Percentiles rank a stretch among this genome's conserved stretches.
phyloP scores from a whole-genome alignment of 2,113 vertebrate species.

The Anolis carolinensis region DNA sequence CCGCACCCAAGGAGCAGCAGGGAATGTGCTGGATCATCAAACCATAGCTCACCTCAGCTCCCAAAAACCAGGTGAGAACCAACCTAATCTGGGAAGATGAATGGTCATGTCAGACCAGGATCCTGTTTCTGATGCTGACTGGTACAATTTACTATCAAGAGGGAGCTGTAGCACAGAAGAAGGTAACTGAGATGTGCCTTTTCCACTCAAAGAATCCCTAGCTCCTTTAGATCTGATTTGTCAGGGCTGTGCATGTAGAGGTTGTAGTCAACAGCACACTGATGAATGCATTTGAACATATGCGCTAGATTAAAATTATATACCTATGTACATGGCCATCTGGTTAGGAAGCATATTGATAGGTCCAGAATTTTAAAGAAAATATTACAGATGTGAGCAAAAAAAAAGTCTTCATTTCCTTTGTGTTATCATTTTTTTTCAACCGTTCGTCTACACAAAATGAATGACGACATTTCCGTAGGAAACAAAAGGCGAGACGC shows the following conservation, averaged over 20 bases:
- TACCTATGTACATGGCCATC: too few species aligned
- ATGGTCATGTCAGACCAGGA: background rate
- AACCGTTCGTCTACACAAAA: too few species aligned
- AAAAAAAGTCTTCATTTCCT: too few species aligned
- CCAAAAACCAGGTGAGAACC: background rate
- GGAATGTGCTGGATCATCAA: conserved; percentile 36
- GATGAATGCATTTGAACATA: background rate
- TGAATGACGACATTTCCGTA: too few species aligned
- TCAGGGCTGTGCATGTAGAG: too few species aligned
- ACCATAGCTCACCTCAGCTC: background rate
- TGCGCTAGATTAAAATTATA: too few species aligned
- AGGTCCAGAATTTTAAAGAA: too few species aligned
- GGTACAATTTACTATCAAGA: background rate
- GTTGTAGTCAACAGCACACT: background rate
- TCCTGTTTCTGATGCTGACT: background rate
- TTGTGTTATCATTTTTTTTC: too few species aligned
- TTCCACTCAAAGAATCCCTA: background rate
- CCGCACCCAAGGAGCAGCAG: conserved; percentile 27
- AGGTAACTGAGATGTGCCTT: too few species aligned
- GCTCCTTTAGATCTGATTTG: background rate
- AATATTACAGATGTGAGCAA: too few species aligned
- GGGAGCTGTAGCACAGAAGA: background rate
- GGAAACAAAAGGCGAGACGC: too few species aligned
- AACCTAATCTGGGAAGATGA: background rate
- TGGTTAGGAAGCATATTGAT: too few species aligned